phyloP scores from a whole-genome alignment of 2,797 vertebrate species.

The Onychomys leucogaster region DNA sequence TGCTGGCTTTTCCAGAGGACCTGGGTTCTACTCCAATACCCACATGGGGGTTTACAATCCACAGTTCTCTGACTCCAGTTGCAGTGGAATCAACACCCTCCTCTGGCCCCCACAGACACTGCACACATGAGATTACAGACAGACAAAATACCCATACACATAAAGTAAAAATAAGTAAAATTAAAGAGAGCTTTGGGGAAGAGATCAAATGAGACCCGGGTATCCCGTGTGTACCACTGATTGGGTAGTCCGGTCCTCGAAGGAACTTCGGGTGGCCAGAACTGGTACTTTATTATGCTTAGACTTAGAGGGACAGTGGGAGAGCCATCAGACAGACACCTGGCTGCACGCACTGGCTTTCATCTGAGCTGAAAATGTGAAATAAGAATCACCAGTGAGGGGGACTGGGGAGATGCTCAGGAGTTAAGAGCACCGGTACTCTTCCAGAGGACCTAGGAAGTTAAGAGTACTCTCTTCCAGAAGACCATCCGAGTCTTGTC shows the following conservation, averaged over 20 bases:
- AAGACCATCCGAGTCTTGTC: neutral
- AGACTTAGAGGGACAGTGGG: neutral
- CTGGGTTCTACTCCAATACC: neutral
- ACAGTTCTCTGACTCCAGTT: neutral
- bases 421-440: neutral
- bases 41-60: neutral
- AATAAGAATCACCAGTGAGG: neutral
- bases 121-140: neutral
- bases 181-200: neutral
- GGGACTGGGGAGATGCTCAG: neutral
- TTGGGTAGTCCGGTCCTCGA: neutral
- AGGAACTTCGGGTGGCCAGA: neutral
- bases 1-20: neutral
- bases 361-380: neutral
- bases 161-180: neutral
- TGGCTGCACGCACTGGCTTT: neutral
- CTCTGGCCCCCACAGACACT: neutral
- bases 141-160: neutral
- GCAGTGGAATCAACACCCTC: neutral
- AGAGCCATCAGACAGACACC: neutral
- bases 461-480: neutral
- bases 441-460: neutral
- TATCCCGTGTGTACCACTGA: neutral
- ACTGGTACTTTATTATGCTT: neutral
- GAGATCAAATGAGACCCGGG: neutral